Conservation (phyloP, 2,888 invertebrate species). For the Priocnemis perturbator region DNA sequence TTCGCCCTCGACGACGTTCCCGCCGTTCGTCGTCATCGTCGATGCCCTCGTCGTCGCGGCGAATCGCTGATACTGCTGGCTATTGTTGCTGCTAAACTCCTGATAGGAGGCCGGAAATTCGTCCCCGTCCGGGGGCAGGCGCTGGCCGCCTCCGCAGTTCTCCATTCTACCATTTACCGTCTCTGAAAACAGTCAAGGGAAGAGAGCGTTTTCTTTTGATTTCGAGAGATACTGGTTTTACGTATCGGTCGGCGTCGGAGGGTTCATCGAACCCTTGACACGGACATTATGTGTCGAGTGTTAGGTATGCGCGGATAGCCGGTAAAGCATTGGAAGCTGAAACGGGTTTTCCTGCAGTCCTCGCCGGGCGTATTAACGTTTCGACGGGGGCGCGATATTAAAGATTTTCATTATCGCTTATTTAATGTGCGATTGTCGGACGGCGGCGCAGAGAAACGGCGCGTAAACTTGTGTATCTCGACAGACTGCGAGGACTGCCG, state of each 20-base stretch:
- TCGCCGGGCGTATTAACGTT: too few relatives aligned
- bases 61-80: conserved; percentile 47
- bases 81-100: conserved; percentile 76
- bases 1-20: conserved; percentile 37
- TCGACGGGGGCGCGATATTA: too few relatives aligned
- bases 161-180: conserved; percentile 75
- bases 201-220: background rate
- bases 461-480: too few relatives aligned
- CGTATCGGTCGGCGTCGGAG: background rate
- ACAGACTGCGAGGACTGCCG: too few relatives aligned
- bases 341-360: too few relatives aligned
- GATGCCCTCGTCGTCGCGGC: conserved; percentile 38
- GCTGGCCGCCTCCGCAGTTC: conserved; percentile 80
- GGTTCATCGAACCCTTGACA: background rate
- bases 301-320: background rate
- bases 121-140: conserved; percentile 89
- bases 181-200: conserved; percentile 33
- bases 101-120: conserved; percentile 85
- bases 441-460: too few relatives aligned
- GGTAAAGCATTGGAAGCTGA: conserved; percentile 3
- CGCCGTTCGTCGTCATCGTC: conserved; percentile 45
- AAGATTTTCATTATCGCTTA: too few relatives aligned
- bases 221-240: background rate
- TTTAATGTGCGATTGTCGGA: too few relatives aligned
- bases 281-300: background rate